Percentiles rank a stretch among this genome's conserved stretches.
phyloP scores from a whole-genome alignment of 2,888 invertebrate species.

The Dorcus hopei region DNA sequence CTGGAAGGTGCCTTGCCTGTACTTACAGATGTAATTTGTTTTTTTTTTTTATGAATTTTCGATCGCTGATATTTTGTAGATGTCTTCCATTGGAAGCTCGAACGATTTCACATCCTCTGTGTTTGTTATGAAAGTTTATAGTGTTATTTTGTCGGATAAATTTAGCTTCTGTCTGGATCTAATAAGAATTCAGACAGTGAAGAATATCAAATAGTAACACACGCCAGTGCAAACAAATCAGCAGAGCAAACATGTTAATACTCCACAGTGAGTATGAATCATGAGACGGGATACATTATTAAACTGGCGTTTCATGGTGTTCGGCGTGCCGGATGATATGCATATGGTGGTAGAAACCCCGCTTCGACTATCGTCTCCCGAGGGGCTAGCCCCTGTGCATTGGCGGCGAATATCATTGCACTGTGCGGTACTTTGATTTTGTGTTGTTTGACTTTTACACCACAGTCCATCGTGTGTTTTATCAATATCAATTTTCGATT shows the following conservation, averaged over 20 bases:
- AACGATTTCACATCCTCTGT: no score
- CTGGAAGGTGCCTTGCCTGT: neutral
- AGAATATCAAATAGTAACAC: constrained; percentile 24
- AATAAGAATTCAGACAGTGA: constrained; percentile 15
- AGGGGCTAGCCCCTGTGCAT: constrained; percentile 21
- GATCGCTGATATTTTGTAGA: no score
- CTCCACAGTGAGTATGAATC: constrained; percentile 36
- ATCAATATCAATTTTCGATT: neutral
- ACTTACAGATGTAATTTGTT: no score
- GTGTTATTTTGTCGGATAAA: neutral
- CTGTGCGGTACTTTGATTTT: constrained; percentile 10
- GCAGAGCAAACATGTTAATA: constrained; percentile 38
- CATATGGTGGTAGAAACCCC: constrained; percentile 29
- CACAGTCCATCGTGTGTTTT: constrained; percentile 1
- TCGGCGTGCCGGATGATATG: constrained; percentile 36
- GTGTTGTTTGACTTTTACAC: constrained; percentile 9
- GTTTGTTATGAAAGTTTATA: constrained; percentile 1
- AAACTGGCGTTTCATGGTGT: constrained; percentile 37
- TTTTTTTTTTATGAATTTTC: no score
- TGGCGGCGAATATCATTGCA: constrained; percentile 15
- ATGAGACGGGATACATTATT: constrained; percentile 39
- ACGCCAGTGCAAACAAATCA: constrained; percentile 37
- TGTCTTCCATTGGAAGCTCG: no score
- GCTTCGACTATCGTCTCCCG: constrained; percentile 15
- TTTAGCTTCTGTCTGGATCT: constrained; percentile 3